Base-by-base conservation (phyloP, 2,888 invertebrate genomes). In the Lingula anatina region DNA sequence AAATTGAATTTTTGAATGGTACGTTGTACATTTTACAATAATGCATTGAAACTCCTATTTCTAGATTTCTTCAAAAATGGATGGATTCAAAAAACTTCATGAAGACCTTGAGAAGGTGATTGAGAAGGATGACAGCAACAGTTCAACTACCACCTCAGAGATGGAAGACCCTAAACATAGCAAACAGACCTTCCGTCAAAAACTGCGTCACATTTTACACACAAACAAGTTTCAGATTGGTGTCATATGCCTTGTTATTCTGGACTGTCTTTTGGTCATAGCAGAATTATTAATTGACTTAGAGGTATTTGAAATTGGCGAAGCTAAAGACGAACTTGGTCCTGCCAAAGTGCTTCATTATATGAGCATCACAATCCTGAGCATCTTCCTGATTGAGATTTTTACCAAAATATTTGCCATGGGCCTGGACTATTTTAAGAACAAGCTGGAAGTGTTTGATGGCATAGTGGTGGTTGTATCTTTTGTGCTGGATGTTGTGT, bases 401-500 rank as follows among this genome's bases (percentile, higher is more conserved):
- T 27, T 59, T 12, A 49, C 73, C 3, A 71, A 77, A 43, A 43
- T 78, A 2, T 74, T 67, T 58, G 76, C 73, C 5, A 65, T 75
- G 54, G 56, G 74, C 15, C 52, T 70, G 35, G 70, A 70, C n/a
- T 78, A 75, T 50, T 72, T 78, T 56, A 60, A 65, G 35, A 69
- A 73, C 50, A 77, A 76, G 51, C 51, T 75, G 58, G 78, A 79
- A 59, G 50, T 79, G 48, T 77, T 78, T 63, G 79, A 79, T 61
- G 77, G 74, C 7, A 42, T 77, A 25, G 64, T 79, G 25, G 75
- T 79, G 3, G 60, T 75, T 21, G 61, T 71, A 1, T 74, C 78
- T 2, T 73, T 79, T 55, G 61, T 70, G 3, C 63, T 79, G 39
- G 76, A 78, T 55, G 61, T 78, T 42, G 61, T 73, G 12, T 77